Percentiles rank a stretch among this genome's conserved stretches.
phyloP scores from a whole-genome alignment of 1,140 invertebrate species.

The Teleogryllus occipitalis region DNA sequence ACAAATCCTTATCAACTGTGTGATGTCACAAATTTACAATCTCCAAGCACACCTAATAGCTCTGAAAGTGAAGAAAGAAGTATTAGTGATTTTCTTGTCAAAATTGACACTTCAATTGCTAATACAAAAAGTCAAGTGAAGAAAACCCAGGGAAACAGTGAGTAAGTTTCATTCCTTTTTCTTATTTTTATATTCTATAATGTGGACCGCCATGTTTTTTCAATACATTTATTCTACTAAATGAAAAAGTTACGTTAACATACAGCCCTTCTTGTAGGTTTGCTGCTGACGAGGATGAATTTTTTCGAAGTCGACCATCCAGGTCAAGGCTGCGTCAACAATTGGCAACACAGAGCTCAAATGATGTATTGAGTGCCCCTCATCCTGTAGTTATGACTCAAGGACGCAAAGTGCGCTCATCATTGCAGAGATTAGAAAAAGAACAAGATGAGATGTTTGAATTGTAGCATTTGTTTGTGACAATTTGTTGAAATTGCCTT shows the following conservation, averaged over 20 bases:
- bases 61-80: constrained; percentile 50
- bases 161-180: constrained; percentile 50
- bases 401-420: constrained; percentile 64
- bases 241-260: neutral
- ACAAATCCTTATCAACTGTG: neutral
- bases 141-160: constrained; percentile 62
- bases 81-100: constrained; percentile 73
- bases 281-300: neutral
- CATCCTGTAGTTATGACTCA: constrained; percentile 66
- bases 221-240: neutral
- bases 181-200: neutral
- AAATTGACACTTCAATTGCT: constrained; percentile 80
- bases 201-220: neutral
- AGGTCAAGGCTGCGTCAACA: constrained; percentile 33
- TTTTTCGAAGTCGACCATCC: neutral
- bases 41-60: constrained; percentile 18
- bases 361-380: constrained; percentile 29
- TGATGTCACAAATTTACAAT: neutral
- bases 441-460: constrained; percentile 83
- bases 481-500: neutral
- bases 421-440: constrained; percentile 67
- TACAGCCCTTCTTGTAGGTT: neutral
- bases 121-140: constrained; percentile 77
- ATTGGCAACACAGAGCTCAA: constrained; percentile 30
- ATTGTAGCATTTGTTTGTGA: constrained; percentile 55